Evolutionary conservation across 2,113 vertebrate species (phyloP).

Genomic region (Eretmochelys imbricata): DNA sequence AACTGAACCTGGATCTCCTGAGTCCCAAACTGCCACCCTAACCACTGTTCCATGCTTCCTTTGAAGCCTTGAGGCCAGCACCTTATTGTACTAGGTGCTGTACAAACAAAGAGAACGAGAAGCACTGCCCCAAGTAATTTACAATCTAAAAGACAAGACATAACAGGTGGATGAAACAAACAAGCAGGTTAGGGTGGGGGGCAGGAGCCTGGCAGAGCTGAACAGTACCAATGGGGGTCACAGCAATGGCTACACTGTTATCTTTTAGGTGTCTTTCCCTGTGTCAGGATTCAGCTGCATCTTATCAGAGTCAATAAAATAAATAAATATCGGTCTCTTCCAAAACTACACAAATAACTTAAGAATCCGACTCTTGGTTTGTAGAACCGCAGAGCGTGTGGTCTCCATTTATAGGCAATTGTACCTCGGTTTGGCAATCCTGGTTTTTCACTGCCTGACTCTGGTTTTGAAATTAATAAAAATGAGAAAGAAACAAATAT

Average conservation of each 20-base stretch:
- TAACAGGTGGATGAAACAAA: neutral
- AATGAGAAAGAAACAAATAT: conserved; percentile 26
- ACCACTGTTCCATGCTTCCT: neutral
- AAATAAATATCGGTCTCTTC: neutral
- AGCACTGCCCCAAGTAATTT: neutral
- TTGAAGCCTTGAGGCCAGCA: neutral
- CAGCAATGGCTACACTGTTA: neutral
- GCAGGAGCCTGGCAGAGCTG: neutral
- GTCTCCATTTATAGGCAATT: neutral
- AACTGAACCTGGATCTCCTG: neutral
- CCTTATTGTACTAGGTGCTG: neutral
- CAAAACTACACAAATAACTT: neutral
- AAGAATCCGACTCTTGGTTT: neutral
- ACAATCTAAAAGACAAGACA: neutral
- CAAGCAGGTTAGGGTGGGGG: neutral
- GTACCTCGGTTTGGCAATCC: neutral
- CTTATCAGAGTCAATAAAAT: neutral
- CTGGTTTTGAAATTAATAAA: conserved; percentile 2
- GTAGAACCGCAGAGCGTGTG: neutral
- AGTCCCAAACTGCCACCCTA: neutral
- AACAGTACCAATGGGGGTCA: neutral
- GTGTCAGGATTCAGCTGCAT: neutral
- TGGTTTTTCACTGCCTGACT: neutral
- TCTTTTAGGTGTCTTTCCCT: neutral
- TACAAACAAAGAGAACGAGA: neutral